Percentiles rank a stretch among this genome's conserved stretches.
phyloP scores from a whole-genome alignment of 2,888 invertebrate species.

The Papilio elwesi region DNA sequence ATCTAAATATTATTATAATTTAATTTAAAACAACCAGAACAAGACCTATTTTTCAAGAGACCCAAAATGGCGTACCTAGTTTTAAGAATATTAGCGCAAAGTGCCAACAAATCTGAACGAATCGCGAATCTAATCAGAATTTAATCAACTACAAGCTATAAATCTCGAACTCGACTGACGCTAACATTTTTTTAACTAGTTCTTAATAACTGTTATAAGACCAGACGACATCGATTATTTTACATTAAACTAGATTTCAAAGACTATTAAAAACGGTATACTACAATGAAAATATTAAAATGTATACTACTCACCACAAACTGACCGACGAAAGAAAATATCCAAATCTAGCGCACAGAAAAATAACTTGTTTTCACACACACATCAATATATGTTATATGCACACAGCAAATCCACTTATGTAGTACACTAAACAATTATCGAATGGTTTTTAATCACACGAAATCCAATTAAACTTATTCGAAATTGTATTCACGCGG shows the following conservation, averaged over 20 bases:
- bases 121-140: constrained; percentile 32
- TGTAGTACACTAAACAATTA: constrained; percentile 56
- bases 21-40: neutral
- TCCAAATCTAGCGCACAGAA: constrained; percentile 69
- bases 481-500: constrained; percentile 65
- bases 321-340: constrained; percentile 64
- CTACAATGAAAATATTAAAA: constrained; percentile 14
- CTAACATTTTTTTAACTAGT: constrained; percentile 31
- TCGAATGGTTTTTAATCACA: constrained; percentile 60
- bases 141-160: constrained; percentile 32
- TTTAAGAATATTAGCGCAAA: neutral
- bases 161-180: constrained; percentile 26
- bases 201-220: constrained; percentile 23
- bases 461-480: constrained; percentile 56
- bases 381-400: constrained; percentile 59
- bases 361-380: constrained; percentile 65
- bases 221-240: constrained; percentile 20
- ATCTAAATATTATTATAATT: neutral
- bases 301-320: constrained; percentile 71
- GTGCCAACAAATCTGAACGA: constrained; percentile 27
- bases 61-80: neutral
- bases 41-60: neutral
- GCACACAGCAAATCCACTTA: constrained; percentile 61
- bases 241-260: neutral
- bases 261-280: neutral